Conservation (phyloP, 2,888 invertebrate genomes). For the Andrena hattorfiana region DNA sequence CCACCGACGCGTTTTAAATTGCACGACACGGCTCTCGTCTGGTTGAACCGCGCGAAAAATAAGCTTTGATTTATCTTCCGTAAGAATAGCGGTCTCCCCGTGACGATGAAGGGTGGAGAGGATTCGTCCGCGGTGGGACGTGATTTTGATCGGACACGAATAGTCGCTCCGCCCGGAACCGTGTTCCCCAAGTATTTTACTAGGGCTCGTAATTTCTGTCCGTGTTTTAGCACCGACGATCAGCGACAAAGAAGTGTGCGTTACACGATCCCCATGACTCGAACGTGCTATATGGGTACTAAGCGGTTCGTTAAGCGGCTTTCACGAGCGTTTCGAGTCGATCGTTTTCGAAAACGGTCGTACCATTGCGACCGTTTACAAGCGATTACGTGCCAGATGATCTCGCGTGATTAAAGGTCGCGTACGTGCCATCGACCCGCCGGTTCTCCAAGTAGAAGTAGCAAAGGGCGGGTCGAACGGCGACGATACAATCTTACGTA, state of each 20-base stretch:
- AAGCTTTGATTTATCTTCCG: conserved; percentile 26
- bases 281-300: conserved; percentile 43
- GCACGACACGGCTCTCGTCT: background rate
- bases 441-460: conserved; percentile 22
- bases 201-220: conserved; percentile 24
- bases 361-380: conserved; percentile 41
- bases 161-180: background rate
- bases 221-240: conserved; percentile 17
- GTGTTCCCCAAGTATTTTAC: conserved; percentile 10
- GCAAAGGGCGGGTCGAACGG: conserved; percentile 9
- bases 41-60: conserved; percentile 13
- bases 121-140: background rate
- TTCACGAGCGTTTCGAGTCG: conserved; percentile 36
- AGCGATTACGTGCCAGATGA: conserved; percentile 55
- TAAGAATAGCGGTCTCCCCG: background rate
- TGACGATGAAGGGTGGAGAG: background rate
- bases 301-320: conserved; percentile 58
- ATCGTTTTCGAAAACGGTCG: conserved; percentile 29
- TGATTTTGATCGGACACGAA: conserved; percentile 43
- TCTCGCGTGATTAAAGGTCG: conserved; percentile 47
- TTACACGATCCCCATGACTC: conserved; percentile 19
- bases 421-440: conserved; percentile 4
- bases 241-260: conserved; percentile 20
- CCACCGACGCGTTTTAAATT: conserved; percentile 28
- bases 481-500: conserved; percentile 37